Evolutionary conservation across 2,113 vertebrate species (phyloP).

Genomic region (Seriola dumerili): DNA sequence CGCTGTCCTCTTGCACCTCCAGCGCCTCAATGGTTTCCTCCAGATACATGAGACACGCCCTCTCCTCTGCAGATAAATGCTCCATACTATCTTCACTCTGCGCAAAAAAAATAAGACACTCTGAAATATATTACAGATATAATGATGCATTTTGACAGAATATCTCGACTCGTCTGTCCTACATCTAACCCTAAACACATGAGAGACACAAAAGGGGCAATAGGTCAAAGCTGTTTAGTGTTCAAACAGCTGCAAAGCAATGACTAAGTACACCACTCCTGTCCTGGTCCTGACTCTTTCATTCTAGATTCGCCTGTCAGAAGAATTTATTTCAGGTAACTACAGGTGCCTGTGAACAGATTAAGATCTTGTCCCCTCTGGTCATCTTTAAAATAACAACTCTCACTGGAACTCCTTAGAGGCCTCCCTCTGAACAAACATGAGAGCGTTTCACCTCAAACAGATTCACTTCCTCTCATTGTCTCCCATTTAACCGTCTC

Average conservation of each 20-base stretch:
- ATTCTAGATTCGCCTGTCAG: constrained; percentile 22
- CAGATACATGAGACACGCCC: constrained; percentile 92
- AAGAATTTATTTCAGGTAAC: constrained; percentile 27
- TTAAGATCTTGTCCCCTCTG: background rate
- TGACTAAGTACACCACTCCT: constrained; percentile 16
- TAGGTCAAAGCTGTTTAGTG: constrained; percentile 36
- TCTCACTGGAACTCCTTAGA: background rate
- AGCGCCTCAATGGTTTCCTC: constrained; percentile 94
- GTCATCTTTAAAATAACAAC: constrained; percentile 3
- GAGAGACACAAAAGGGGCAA: background rate
- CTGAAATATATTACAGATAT: background rate
- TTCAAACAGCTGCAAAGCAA: constrained; percentile 46
- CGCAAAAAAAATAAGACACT: background rate
- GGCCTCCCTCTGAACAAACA: constrained; percentile 35
- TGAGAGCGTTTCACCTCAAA: background rate
- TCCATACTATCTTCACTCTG: constrained; percentile 92
- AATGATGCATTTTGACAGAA: background rate
- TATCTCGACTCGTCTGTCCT: background rate
- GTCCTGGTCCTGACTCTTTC: background rate
- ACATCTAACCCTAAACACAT: constrained; percentile 10
- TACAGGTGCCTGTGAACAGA: constrained; percentile 22
- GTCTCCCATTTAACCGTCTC: background rate
- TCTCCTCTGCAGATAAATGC: constrained; percentile 91
- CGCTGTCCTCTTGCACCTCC: constrained; percentile 91
- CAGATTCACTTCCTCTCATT: constrained; percentile 21